Percentiles rank a stretch among this genome's conserved stretches.
Conservation (phyloP, 2,888 invertebrate genomes). For the Falcaria lacertinaria region DNA sequence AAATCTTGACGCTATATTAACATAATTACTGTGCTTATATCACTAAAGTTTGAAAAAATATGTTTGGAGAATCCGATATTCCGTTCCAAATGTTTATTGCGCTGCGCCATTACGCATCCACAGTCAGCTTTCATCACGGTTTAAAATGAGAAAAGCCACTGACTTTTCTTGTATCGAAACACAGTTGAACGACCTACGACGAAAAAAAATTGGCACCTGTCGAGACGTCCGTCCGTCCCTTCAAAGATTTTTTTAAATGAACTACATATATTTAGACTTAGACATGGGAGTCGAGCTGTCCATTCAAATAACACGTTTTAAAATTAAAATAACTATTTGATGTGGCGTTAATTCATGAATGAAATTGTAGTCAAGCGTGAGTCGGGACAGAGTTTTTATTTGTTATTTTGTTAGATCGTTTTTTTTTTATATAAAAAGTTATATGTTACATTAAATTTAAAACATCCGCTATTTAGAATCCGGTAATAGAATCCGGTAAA, state of each 20-base stretch:
- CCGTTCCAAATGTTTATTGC: neutral
- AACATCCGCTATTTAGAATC: no score
- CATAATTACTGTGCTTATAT: no score
- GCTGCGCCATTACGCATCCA: neutral
- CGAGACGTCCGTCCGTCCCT: constrained; percentile 39
- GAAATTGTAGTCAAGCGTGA: constrained; percentile 1
- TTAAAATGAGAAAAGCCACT: constrained; percentile 28
- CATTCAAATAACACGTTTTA: neutral
- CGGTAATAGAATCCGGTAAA: no score
- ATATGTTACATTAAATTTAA: no score
- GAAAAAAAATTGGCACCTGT: constrained; percentile 46
- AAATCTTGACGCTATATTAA: no score
- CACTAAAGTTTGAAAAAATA: no score
- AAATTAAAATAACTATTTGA: constrained; percentile 1
- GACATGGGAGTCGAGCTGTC: constrained; percentile 1
- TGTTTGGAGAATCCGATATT: no score
- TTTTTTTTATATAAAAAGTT: no score
- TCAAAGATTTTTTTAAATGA: constrained; percentile 30
- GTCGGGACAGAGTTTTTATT: neutral
- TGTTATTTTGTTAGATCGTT: no score
- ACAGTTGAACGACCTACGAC: constrained; percentile 36
- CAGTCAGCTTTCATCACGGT: constrained; percentile 6
- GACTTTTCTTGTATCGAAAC: constrained; percentile 34
- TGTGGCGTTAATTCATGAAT: constrained; percentile 3
- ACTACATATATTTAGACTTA: constrained; percentile 1